Evolutionary conservation across 2,888 invertebrate species (phyloP), one percentile per base, ranked within the genome.

Genomic region (Tetragnatha montana): DNA sequence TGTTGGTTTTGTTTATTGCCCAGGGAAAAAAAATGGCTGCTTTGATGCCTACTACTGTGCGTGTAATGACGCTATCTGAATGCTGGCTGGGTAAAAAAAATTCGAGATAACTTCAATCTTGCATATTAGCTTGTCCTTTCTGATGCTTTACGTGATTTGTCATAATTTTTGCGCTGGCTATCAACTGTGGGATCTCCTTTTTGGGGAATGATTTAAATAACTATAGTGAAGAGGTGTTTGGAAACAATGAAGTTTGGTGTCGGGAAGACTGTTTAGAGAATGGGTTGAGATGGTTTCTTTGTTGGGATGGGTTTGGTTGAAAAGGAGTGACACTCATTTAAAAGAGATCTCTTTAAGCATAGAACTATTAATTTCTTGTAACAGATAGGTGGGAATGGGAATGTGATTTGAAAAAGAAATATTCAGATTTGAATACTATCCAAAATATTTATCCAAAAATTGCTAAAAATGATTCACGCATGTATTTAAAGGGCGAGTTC

Each of bases 1-100:
- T 76, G 70, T 84, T 84, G 76, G 60, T 76, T 68, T 84, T 84
- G 69, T 76, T 84, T 35, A 60, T 74, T 82, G 21, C 21, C 22
- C 14, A 22, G 51, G 19, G 35, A 49, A 12, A 0, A 51, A 14
- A 47, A 69, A 83, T 60, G 60, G 68, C 68, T 19, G 14, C 70
- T 69, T 74, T 87, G 73, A 1, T 4, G 1, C 68, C 68, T 81
- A 69, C 21, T 83, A 60, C 35, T 71, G 19, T 35, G 60, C 69
- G 78, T 50, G 17, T 60, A 74, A 69, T n/a, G 51, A 49, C 19
- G 7, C 70, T 14, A 49, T 19, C 60, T 10, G 12, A 10, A 60
- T 17, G 60, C 60, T 60, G 10, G 14, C 7, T 60, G 21, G 8
- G 73, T 73, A n/a, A n/a, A 19, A 73, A 12, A 73, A 73, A 22